These are phyloP conservation scores for Gadus chalcogrammus DNA, from an alignment of 2,113 vertebrate genomes.

Conservation along the genomic window DNA sequence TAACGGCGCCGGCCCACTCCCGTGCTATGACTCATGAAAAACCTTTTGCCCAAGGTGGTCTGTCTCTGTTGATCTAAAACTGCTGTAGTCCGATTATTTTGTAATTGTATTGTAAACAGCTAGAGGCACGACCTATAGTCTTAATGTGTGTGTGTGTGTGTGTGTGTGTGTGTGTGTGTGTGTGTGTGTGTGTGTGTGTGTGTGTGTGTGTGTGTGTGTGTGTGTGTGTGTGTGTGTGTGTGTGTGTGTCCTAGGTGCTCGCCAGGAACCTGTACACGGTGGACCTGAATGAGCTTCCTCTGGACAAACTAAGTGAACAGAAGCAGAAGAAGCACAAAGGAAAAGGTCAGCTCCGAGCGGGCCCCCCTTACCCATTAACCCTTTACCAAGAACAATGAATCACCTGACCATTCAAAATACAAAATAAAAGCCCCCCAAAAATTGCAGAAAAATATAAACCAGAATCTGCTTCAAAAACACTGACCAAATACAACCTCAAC, in stretches of 20 bases:
- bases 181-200: too few species aligned
- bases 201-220: too few species aligned
- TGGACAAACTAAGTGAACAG: conserved; percentile 98
- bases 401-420: too few species aligned
- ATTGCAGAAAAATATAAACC: too few species aligned
- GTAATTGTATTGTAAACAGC: too few species aligned
- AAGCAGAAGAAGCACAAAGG: conserved; percentile 99
- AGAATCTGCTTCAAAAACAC: not conserved
- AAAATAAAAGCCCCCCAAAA: too few species aligned
- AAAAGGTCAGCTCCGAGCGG: conserved; percentile 77
- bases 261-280: conserved; percentile 95
- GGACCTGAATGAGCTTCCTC: conserved; percentile 90
- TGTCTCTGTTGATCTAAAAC: not conserved
- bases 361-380: too few species aligned
- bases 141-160: not conserved
- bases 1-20: conserved; percentile 9
- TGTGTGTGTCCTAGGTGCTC: conserved; percentile 72
- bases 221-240: too few species aligned
- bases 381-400: too few species aligned
- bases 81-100: too few species aligned
- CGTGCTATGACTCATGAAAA: too few species aligned
- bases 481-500: too few species aligned
- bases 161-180: not conserved
- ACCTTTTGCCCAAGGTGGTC: not conserved
- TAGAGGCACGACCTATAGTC: not conserved